These are phyloP conservation scores for Athalia rosae DNA, from an alignment of 2,888 invertebrate species.

Conservation along the genomic window DNA sequence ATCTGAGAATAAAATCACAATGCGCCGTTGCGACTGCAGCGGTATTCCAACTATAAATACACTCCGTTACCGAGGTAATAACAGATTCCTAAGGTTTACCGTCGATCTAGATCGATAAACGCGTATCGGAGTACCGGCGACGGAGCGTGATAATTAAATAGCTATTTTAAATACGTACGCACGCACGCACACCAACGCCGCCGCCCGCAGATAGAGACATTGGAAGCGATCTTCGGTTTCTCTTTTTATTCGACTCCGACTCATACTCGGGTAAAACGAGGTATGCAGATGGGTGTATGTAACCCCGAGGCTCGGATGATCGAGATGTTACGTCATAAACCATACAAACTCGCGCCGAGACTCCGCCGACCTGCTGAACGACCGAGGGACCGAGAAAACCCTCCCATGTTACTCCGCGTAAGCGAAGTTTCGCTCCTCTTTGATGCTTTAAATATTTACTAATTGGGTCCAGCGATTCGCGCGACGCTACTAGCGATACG, in stretches of 20 bases:
- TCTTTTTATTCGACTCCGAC: neutral
- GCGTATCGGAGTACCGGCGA: constrained; percentile 19
- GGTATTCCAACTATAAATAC: constrained; percentile 57
- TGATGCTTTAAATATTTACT: constrained; percentile 40
- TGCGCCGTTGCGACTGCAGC: neutral
- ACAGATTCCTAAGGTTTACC: constrained; percentile 58
- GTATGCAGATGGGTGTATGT: neutral
- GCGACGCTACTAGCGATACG: neutral
- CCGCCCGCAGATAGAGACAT: constrained; percentile 34
- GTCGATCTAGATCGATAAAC: constrained; percentile 55
- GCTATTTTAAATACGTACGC: constrained; percentile 1
- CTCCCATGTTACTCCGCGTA: constrained; percentile 18
- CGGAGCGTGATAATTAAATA: constrained; percentile 41
- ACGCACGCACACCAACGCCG: neutral
- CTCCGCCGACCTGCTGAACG: constrained; percentile 2
- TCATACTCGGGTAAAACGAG: neutral
- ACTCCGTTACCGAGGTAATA: constrained; percentile 58
- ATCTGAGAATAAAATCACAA: constrained; percentile 25
- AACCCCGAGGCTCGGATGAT: constrained; percentile 35
- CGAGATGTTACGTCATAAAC: constrained; percentile 41
- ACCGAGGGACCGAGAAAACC: constrained; percentile 51
- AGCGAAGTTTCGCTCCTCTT: constrained; percentile 37
- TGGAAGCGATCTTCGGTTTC: constrained; percentile 22
- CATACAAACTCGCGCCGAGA: constrained; percentile 35
- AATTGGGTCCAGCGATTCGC: constrained; percentile 27